Evolutionary conservation across 2,888 invertebrate genomes (phyloP).

Genomic region (Polydrusus tereticollis): DNA sequence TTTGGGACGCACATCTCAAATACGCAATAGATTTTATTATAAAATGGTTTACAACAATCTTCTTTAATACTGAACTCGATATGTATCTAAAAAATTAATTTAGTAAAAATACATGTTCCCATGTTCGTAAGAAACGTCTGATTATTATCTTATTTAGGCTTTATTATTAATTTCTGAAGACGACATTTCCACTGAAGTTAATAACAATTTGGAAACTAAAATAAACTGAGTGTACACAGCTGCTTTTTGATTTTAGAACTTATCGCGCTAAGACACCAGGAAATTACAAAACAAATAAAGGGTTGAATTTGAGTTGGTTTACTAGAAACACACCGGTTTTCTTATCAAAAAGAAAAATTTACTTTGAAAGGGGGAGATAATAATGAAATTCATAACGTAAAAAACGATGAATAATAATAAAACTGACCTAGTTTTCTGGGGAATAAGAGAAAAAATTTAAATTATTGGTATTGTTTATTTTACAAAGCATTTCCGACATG

Average conservation of each 20-base stretch:
- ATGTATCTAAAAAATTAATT: no score
- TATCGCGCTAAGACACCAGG: slow-evolving; percentile 26
- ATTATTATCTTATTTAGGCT: no score
- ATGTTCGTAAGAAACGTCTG: no score
- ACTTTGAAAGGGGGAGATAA: slow-evolving; percentile 34
- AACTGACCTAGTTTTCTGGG: no score
- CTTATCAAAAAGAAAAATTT: slow-evolving; percentile 34
- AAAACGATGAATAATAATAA: not conserved
- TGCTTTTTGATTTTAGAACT: slow-evolving; percentile 29
- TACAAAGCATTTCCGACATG: not conserved
- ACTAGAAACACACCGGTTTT: slow-evolving; percentile 11
- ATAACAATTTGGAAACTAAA: not conserved
- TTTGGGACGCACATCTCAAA: no score
- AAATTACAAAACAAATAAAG: slow-evolving; percentile 39
- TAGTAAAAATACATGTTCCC: no score
- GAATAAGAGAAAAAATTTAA: no score
- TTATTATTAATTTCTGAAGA: not conserved
- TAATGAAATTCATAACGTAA: not conserved
- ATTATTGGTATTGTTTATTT: not conserved
- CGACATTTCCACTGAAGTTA: not conserved
- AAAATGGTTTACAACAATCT: no score
- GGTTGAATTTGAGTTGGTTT: slow-evolving; percentile 34
- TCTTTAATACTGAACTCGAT: no score
- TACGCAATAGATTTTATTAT: no score
- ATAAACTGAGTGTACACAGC: slow-evolving; percentile 28